Base-by-base conservation (phyloP, 2,797 vertebrate genomes). In the Alfaro cultratus region DNA sequence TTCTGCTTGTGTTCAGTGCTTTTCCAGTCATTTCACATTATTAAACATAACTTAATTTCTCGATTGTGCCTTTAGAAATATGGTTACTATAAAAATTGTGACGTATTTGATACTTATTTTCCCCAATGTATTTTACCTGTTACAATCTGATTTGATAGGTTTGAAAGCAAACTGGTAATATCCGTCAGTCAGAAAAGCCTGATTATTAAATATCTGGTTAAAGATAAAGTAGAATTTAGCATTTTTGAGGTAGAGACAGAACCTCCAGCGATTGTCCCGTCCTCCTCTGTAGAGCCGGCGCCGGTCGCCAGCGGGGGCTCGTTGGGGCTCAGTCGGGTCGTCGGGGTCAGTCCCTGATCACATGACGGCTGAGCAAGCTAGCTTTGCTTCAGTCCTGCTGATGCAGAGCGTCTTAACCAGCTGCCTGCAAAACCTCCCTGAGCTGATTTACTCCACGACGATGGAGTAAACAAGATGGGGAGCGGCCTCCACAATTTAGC, bases 351-450 rank as follows among this genome's bases (percentile, higher is more conserved):
- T 88, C 71, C 74, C 11, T 79, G 82, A 72, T 91, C 89, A 94
- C 91, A 87, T 92, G 88, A 84, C 4, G 7, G 70, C 88, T 85
- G 81, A 91, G 81, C 84, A 85, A 82, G 62, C 86, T 85, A 68
- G 86, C 85, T 36, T 81, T n/a, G 47, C 53, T 82, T 64, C 75
- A 62, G 36, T 73, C 76, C 29, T 41, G 74, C 77, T 86, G 89
- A 90, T 84, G 82, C 83, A 23, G 51, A 45, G 62, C 60, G 72
- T 87, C 84, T 75, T 15, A 67, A 76, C 76, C 73, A 36, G 83
- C 81, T 53, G 74, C 83, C 64, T 81, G 8, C 90, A 88, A 53
- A 92, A 85, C 76, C 87, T 68, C 80, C 83, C 80, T 89, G 84
- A 91, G 88, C 87, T 88, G 29, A 86, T 92, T 92, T 88, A 77